phyloP scores from a whole-genome alignment of 2,888 invertebrate genomes.

The Epinotia nisella region DNA sequence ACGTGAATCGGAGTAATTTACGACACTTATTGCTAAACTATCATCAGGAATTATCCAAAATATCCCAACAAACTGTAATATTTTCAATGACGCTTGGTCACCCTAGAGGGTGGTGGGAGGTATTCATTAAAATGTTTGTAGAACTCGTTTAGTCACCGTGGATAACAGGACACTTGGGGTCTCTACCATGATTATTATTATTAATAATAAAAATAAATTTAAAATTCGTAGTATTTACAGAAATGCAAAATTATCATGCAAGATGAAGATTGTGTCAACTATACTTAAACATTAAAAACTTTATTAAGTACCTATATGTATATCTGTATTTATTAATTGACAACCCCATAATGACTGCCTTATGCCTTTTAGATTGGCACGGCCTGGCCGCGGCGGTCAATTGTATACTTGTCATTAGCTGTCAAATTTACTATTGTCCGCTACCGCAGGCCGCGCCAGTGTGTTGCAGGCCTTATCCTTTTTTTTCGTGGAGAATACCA shows the following conservation, averaged over 20 bases:
- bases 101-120: slow-evolving; percentile 22
- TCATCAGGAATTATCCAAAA: neutral
- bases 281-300: too few relatives aligned
- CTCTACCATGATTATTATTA: slow-evolving; percentile 18
- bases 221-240: neutral
- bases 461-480: too few relatives aligned
- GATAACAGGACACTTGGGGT: slow-evolving; percentile 18
- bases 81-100: neutral
- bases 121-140: slow-evolving; percentile 27
- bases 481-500: too few relatives aligned
- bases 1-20: neutral
- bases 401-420: too few relatives aligned
- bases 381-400: too few relatives aligned
- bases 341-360: too few relatives aligned
- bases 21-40: neutral
- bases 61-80: neutral
- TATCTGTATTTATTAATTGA: too few relatives aligned
- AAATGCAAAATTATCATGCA: neutral
- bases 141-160: slow-evolving; percentile 17
- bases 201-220: neutral
- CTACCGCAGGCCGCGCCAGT: too few relatives aligned
- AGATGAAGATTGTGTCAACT: too few relatives aligned
- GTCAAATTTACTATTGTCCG: too few relatives aligned
- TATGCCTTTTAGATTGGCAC: too few relatives aligned
- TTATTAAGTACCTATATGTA: too few relatives aligned